These are phyloP conservation scores for Scelioninae gen. 2 DNA, from an alignment of 2,888 invertebrate species.

Conservation along the genomic window DNA sequence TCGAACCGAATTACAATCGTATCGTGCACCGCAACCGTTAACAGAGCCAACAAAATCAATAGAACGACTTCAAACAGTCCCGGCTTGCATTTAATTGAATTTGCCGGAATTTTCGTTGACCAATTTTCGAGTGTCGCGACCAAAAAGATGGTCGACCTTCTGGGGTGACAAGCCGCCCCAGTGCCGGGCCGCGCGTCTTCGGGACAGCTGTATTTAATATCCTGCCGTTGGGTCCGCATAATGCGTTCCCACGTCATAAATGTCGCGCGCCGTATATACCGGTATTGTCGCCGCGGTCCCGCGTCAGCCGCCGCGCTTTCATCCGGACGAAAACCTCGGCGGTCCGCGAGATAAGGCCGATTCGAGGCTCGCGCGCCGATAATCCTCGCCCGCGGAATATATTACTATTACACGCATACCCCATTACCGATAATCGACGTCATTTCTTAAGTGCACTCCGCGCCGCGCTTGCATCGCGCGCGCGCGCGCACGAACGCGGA, in stretches of 20 bases:
- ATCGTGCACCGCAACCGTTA: too few species aligned
- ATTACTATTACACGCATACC: conserved; percentile 64
- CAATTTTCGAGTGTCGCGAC: conserved; percentile 27
- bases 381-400: conserved; percentile 55
- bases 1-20: too few species aligned
- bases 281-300: conserved; percentile 35
- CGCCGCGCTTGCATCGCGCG: conserved; percentile 39
- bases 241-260: conserved; percentile 61
- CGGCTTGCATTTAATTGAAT: neutral
- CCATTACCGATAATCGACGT: conserved; percentile 64
- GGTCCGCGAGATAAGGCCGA: conserved; percentile 50
- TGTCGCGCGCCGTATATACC: conserved; percentile 67
- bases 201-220: conserved; percentile 69
- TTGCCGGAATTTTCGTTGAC: neutral
- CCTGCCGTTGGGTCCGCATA: conserved; percentile 64
- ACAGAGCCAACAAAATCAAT: too few species aligned
- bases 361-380: conserved; percentile 41
- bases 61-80: too few species aligned
- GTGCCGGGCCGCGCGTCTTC: conserved; percentile 56
- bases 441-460: conserved; percentile 59
- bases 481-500: too few species aligned
- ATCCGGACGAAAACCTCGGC: conserved; percentile 37
- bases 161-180: too few species aligned
- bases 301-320: conserved; percentile 33
- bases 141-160: conserved; percentile 18